A percentile compares a stretch with the other conserved stretches of the same genome.
Conservation (phyloP, 2,113 vertebrate species). For the Coracopsis vasa region DNA sequence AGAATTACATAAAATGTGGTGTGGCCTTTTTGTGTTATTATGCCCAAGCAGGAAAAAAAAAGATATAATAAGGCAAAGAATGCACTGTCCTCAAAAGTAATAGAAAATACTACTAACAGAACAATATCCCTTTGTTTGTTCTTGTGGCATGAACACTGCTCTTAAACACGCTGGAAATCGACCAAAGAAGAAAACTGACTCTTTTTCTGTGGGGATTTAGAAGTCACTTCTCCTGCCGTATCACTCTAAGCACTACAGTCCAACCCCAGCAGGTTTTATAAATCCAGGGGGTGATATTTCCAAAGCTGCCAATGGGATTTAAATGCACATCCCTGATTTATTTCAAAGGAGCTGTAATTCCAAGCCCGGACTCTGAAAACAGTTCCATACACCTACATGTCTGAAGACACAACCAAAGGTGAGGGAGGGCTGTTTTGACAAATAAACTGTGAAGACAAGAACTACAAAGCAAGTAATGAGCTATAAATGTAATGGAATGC, state of each 20-base stretch:
- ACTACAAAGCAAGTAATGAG: background rate
- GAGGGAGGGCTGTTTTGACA: background rate
- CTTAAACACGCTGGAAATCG: background rate
- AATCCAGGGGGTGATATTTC: background rate
- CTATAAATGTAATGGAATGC: background rate
- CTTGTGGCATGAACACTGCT: background rate
- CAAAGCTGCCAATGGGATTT: slow-evolving; percentile 20
- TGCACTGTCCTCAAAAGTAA: background rate
- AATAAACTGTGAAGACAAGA: background rate
- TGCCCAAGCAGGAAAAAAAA: background rate
- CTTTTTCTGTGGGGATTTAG: background rate
- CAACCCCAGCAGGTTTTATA: background rate
- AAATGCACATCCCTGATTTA: background rate
- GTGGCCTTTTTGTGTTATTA: background rate
- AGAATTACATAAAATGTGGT: background rate
- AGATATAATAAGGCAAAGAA: background rate
- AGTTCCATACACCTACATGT: background rate
- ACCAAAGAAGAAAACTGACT: background rate
- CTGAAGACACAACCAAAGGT: background rate
- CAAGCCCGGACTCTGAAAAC: background rate
- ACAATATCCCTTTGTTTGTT: background rate
- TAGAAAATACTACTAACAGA: background rate
- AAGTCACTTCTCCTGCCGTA: background rate
- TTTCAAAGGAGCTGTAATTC: background rate
- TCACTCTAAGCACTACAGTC: background rate